Percentiles rank a stretch among this genome's conserved stretches.
These are phyloP conservation scores for Osedax frankpressi DNA, from an alignment of 2,888 invertebrate genomes.

Conservation along the genomic window DNA sequence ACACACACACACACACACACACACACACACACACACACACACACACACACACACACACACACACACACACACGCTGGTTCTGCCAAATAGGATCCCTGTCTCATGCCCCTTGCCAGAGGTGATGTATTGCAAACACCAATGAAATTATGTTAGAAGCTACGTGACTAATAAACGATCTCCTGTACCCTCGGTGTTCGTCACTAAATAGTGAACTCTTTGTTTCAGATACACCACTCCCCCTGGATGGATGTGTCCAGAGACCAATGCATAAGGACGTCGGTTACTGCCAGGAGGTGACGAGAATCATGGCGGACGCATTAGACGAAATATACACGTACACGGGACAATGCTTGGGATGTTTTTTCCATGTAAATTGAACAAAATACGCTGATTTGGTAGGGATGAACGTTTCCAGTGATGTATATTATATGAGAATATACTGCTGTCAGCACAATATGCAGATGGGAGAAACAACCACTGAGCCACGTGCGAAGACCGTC, in stretches of 20 bases:
- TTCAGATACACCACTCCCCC: conserved; percentile 7
- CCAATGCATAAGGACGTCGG: neutral
- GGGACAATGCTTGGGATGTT: neutral
- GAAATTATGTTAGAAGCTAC: too few species aligned
- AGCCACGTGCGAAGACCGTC: too few species aligned
- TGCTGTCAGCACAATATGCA: too few species aligned
- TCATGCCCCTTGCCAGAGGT: too few species aligned
- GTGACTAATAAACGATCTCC: neutral
- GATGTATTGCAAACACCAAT: too few species aligned
- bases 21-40: too few species aligned
- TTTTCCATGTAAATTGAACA: conserved; percentile 8
- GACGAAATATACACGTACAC: neutral
- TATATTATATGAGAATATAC: too few species aligned
- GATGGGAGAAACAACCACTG: too few species aligned
- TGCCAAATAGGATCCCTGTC: too few species aligned
- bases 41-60: too few species aligned
- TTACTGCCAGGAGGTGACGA: neutral
- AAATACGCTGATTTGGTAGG: conserved; percentile 7
- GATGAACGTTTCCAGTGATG: conserved; percentile 5
- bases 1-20: too few species aligned
- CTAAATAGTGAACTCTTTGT: neutral
- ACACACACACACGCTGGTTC: too few species aligned
- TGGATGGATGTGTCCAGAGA: neutral
- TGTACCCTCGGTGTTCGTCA: neutral
- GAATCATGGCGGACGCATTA: conserved; percentile 6